phyloP scores from a whole-genome alignment of 2,113 vertebrate species.

The Catharus fuscescens region DNA sequence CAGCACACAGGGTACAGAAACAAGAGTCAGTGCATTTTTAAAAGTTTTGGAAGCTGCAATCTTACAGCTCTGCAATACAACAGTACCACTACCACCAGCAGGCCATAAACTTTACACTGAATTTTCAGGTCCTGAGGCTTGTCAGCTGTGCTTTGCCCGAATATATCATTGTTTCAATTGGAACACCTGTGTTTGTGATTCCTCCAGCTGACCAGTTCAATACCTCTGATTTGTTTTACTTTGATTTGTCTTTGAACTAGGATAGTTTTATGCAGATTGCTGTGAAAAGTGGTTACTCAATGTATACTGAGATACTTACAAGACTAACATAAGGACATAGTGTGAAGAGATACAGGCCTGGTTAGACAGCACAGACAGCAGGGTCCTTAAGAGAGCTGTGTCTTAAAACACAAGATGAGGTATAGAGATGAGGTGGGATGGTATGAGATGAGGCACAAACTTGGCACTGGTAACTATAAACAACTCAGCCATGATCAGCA shows the following conservation, averaged over 20 bases:
- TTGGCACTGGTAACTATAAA: neutral
- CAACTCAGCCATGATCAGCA: neutral
- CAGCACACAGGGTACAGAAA: neutral
- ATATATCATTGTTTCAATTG: neutral
- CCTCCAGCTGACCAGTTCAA: neutral
- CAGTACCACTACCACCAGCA: neutral
- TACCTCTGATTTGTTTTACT: neutral
- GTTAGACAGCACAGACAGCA: neutral
- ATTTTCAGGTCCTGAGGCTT: neutral
- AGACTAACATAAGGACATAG: neutral
- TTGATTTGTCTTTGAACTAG: neutral
- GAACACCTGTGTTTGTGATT: neutral
- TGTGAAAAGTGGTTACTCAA: neutral
- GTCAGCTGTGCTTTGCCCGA: neutral
- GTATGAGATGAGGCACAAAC: neutral
- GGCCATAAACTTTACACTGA: rapidly evolving
- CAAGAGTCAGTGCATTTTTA: neutral
- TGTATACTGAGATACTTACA: neutral
- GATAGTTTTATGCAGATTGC: neutral
- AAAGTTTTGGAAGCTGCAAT: neutral
- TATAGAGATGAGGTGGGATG: neutral
- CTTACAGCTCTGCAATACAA: neutral
- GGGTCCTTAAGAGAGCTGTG: neutral
- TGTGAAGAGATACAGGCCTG: neutral
- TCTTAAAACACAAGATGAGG: neutral